Evolutionary conservation across 23 tunicate genomes (phyloP).

Genomic region (Trididemnum nubilum): DNA sequence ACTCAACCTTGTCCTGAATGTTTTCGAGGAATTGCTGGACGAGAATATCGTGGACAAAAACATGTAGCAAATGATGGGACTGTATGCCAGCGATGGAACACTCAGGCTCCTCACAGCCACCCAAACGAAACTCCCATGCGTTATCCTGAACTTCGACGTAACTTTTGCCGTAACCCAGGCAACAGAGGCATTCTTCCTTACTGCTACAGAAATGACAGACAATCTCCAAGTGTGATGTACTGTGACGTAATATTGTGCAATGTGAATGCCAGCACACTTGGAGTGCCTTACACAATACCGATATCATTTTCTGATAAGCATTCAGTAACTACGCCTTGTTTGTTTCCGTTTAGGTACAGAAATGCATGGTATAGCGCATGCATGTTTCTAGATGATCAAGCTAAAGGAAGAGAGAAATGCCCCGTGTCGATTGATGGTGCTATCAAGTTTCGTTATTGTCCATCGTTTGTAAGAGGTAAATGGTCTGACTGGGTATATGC

Average conservation of each 20-base stretch:
- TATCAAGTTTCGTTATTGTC: constrained; percentile 43
- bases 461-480: constrained; percentile 55
- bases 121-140: not conserved
- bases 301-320: not conserved
- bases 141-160: constrained; percentile 40
- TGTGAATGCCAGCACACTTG: constrained; percentile 18
- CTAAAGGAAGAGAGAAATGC: constrained; percentile 42
- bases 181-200: constrained; percentile 38
- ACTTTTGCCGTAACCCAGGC: constrained; percentile 73
- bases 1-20: constrained; percentile 67
- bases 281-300: constrained; percentile 70
- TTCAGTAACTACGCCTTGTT: constrained; percentile 1
- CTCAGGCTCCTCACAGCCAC: constrained; percentile 27
- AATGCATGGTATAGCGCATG: constrained; percentile 19
- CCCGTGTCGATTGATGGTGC: not conserved
- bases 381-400: not conserved
- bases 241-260: constrained; percentile 65
- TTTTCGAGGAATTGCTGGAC: constrained; percentile 35
- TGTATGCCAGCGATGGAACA: constrained; percentile 45
- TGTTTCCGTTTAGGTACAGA: constrained; percentile 19
- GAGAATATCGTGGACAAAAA: constrained; percentile 26
- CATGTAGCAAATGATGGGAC: constrained; percentile 59
- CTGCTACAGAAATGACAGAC: constrained; percentile 48
- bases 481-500: constrained; percentile 61
- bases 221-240: constrained; percentile 45